Conservation (phyloP, 2,113 vertebrate species). For the Axis porcinus region DNA sequence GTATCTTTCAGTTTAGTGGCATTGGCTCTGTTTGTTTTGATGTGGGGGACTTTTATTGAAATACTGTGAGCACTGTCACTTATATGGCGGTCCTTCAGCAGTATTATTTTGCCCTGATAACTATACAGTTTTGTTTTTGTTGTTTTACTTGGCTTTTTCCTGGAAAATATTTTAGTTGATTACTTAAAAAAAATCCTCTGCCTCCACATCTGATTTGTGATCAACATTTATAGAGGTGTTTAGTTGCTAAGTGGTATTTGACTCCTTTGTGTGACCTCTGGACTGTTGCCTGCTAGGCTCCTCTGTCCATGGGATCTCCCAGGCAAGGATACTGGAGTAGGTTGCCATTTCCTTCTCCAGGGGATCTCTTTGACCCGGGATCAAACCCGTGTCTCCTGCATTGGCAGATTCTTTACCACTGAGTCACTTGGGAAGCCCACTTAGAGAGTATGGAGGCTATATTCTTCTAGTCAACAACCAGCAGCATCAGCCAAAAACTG, state of each 20-base stretch:
- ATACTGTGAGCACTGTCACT: not conserved
- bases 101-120: not conserved
- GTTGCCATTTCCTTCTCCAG: not conserved
- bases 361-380: not conserved
- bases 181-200: not conserved
- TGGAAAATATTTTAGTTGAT: slow-evolving; percentile 18
- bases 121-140: not conserved
- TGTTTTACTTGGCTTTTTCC: slow-evolving; percentile 15
- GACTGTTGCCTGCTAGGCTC: not conserved
- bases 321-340: not conserved
- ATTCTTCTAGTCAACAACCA: not conserved
- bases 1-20: not conserved
- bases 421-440: not conserved
- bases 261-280: not conserved
- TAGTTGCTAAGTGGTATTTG: not conserved
- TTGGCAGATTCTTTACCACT: not conserved
- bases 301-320: not conserved
- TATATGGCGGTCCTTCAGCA: not conserved
- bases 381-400: not conserved
- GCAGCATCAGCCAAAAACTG: not conserved
- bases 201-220: not conserved
- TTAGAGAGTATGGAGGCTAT: not conserved
- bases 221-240: not conserved
- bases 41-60: not conserved
- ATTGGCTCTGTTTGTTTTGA: not conserved